A percentile compares a stretch with the other conserved stretches of the same genome.
Evolutionary conservation across 1,140 invertebrate species (phyloP).

Genomic region (silkworm (Bombyx mori)): ASM3026992v2 NC_085116.1:1953001-1953500

Average conservation of each 20-base stretch:
- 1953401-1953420: too few relatives aligned
- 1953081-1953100: background rate
- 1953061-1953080: background rate
- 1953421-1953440: too few relatives aligned
- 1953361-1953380: too few relatives aligned
- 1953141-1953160: constrained; percentile 83
- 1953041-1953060: background rate
- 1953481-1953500: too few relatives aligned
- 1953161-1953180: constrained; percentile 62
- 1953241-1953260: constrained; percentile 75
- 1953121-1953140: constrained; percentile 46
- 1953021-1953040: constrained; percentile 6
- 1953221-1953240: constrained; percentile 59
- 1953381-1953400: too few relatives aligned
- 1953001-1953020: constrained; percentile 74
- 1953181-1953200: constrained; percentile 26
- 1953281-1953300: constrained; percentile 79
- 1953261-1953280: constrained; percentile 77
- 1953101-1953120: background rate
- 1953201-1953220: constrained; percentile 15
- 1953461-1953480: too few relatives aligned
- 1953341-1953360: background rate
- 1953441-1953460: too few relatives aligned
- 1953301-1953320: constrained; percentile 74
- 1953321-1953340: background rate